Conservation (phyloP, 30 jellyfish, hydroid and myxozoan genomes). For the Aurelia sp. region DNA sequence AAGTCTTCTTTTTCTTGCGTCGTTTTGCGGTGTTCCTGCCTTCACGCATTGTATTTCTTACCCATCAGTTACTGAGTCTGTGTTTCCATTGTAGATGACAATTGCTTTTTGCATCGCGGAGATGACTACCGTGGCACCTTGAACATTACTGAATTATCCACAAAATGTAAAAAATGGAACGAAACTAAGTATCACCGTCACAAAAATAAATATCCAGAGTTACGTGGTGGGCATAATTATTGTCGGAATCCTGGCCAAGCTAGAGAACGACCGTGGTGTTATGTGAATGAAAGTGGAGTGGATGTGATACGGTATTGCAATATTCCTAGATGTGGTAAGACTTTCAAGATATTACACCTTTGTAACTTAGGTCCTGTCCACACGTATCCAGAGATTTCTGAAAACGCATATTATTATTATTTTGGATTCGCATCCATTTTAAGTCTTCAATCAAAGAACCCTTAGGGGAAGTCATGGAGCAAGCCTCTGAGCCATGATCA, state of each 20-base stretch:
- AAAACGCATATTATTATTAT: no score
- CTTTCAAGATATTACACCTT: neutral
- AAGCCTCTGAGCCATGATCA: no score
- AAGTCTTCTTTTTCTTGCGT: no score
- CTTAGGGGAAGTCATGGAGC: no score
- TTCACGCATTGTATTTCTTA: no score
- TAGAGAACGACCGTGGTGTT: slow-evolving; percentile 92
- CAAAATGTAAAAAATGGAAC: slow-evolving; percentile 70
- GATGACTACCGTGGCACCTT: slow-evolving; percentile 78
- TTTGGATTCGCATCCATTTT: no score
- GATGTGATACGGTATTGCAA: slow-evolving; percentile 75
- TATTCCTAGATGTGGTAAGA: slow-evolving; percentile 89
- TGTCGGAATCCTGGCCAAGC: slow-evolving; percentile 85
- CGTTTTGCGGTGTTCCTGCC: no score
- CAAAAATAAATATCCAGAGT: slow-evolving; percentile 40
- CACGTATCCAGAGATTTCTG: no score
- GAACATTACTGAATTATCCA: slow-evolving; percentile 55
- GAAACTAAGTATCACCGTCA: slow-evolving; percentile 20
- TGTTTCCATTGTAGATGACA: slow-evolving; percentile 68
- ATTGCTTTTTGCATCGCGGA: slow-evolving; percentile 82
- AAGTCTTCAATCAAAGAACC: no score
- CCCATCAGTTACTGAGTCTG: no score
- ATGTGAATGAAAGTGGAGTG: slow-evolving; percentile 55
- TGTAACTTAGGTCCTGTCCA: no score
- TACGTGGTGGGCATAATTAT: slow-evolving; percentile 82